phyloP scores from a whole-genome alignment of 1,140 invertebrate genomes.

The Ceratitis capitata region DNA sequence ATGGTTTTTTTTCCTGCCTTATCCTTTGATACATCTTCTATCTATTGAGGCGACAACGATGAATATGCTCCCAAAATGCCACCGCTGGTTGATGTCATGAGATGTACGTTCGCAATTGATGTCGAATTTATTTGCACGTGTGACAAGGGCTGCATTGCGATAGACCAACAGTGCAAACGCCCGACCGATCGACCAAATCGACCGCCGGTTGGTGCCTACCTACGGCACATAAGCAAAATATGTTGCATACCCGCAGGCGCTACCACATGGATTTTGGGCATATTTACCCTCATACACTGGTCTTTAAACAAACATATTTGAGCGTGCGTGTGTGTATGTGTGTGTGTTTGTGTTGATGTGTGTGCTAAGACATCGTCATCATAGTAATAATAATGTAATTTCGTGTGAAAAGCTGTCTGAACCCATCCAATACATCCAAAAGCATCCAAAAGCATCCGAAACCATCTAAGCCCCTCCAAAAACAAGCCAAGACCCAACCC shows the following conservation, averaged over 20 bases:
- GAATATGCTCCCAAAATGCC: not conserved
- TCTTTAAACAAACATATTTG: too few species aligned
- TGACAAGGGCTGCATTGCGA: constrained; percentile 20
- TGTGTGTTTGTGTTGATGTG: not conserved
- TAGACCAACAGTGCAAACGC: too few species aligned
- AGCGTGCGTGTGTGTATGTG: not conserved
- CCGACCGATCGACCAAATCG: not conserved
- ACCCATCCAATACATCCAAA: not conserved
- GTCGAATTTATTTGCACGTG: constrained; percentile 37
- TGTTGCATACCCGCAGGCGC: not conserved
- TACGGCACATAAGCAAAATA: not conserved
- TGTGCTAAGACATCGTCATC: not conserved
- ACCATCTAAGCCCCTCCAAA: too few species aligned
- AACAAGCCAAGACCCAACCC: too few species aligned
- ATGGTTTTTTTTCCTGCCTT: too few species aligned
- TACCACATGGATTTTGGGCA: not conserved
- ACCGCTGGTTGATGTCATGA: not conserved
- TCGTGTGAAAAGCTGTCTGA: constrained; percentile 22
- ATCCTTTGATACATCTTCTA: not conserved
- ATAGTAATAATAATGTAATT: constrained; percentile 34
- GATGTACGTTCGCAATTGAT: constrained; percentile 26
- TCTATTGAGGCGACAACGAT: constrained; percentile 11
- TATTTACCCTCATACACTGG: not conserved
- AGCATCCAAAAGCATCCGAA: not conserved
- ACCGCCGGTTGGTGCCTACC: not conserved